Percentiles rank a stretch among this genome's conserved stretches.
Conservation (phyloP, 2,113 vertebrate genomes). For the Halichoeres trimaculatus region DNA sequence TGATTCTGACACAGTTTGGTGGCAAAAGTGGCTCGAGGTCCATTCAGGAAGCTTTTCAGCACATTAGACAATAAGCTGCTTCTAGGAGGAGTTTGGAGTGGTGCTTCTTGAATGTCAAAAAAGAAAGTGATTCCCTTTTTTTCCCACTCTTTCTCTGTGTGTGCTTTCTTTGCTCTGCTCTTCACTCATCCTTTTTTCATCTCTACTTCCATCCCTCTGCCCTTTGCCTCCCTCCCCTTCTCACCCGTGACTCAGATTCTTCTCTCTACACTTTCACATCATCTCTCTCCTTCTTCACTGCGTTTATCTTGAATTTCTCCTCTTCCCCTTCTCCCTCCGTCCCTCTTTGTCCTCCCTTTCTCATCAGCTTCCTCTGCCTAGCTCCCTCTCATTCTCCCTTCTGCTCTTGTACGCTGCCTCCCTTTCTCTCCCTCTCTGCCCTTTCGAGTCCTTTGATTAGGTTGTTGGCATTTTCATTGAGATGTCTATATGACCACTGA, state of each 20-base stretch:
- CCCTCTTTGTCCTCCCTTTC: constrained; percentile 14
- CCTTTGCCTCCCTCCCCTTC: not conserved
- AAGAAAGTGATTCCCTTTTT: constrained; percentile 19
- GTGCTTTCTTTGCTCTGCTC: constrained; percentile 21
- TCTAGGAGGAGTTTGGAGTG: constrained; percentile 50
- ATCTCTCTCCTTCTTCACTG: constrained; percentile 9
- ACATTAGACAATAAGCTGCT: constrained; percentile 49
- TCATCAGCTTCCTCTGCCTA: constrained; percentile 23
- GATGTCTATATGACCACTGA: constrained; percentile 75
- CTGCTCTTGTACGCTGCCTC: constrained; percentile 6
- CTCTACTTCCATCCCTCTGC: constrained; percentile 36
- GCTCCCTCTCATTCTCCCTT: constrained; percentile 9
- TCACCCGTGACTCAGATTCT: not conserved
- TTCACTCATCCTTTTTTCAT: constrained; percentile 36
- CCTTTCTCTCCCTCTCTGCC: constrained; percentile 66
- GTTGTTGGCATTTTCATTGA: constrained; percentile 81
- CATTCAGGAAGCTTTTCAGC: constrained; percentile 32
- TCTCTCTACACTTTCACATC: not conserved
- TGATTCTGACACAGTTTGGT: constrained; percentile 24
- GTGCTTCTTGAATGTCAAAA: constrained; percentile 56
- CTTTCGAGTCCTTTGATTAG: constrained; percentile 80
- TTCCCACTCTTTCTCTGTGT: constrained; percentile 22
- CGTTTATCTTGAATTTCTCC: not conserved
- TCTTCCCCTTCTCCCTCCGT: constrained; percentile 6
- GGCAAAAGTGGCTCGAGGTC: constrained; percentile 19